These are phyloP conservation scores for Bombylius major DNA, from an alignment of 2,888 invertebrate genomes.

Conservation along the genomic window DNA sequence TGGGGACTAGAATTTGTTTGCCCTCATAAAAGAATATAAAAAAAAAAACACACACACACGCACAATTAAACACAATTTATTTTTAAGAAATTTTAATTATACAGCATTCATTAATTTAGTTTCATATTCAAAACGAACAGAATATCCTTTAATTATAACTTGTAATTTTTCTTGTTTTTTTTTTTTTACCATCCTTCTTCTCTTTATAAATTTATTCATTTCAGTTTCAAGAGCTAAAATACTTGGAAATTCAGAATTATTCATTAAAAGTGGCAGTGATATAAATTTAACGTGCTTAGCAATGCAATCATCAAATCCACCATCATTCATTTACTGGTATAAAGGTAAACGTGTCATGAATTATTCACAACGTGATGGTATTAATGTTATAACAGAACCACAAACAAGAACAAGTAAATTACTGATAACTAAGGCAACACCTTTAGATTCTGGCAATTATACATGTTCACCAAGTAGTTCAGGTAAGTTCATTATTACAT, in stretches of 20 bases:
- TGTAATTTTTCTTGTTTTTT: neutral
- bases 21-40: too few species aligned
- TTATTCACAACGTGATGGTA: slow-evolving; percentile 68
- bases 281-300: slow-evolving; percentile 77
- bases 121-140: too few species aligned
- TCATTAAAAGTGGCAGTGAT: slow-evolving; percentile 74
- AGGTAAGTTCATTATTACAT: slow-evolving; percentile 28
- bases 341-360: slow-evolving; percentile 67
- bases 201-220: slow-evolving; percentile 20
- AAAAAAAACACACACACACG: too few species aligned
- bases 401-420: slow-evolving; percentile 67
- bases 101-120: too few species aligned
- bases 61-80: too few species aligned
- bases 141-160: neutral
- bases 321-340: slow-evolving; percentile 66
- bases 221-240: slow-evolving; percentile 77
- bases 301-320: slow-evolving; percentile 47
- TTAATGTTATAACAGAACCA: slow-evolving; percentile 72
- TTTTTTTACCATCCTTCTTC: neutral
- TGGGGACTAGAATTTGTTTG: too few species aligned
- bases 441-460: slow-evolving; percentile 72
- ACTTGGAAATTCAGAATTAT: slow-evolving; percentile 65
- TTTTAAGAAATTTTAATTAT: too few species aligned
- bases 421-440: slow-evolving; percentile 65
- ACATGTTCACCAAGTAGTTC: slow-evolving; percentile 71